phyloP scores from a whole-genome alignment of 1,140 invertebrate genomes.

The Leptoteleia sp. region DNA sequence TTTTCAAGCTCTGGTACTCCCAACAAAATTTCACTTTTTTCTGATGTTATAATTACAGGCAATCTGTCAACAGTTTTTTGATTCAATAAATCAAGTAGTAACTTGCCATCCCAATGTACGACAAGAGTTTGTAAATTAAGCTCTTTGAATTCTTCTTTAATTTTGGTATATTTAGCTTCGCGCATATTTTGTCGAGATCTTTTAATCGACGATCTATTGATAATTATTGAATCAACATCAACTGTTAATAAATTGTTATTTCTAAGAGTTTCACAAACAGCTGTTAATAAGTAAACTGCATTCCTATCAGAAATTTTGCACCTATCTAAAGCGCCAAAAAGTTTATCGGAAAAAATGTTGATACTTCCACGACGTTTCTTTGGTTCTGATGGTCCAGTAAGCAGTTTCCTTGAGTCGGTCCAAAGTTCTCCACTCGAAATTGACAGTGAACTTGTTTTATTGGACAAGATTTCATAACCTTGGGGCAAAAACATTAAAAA shows the following conservation, averaged over 20 bases:
- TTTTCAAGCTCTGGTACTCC: conserved; percentile 31
- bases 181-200: conserved; percentile 13
- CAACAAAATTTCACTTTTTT: conserved; percentile 22
- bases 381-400: no score
- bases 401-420: no score
- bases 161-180: conserved; percentile 14
- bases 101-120: conserved; percentile 28
- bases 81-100: conserved; percentile 27
- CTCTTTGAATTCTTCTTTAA: conserved; percentile 21
- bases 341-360: no score
- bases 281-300: no score
- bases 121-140: conserved; percentile 13
- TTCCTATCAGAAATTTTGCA: no score
- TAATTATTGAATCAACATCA: conserved; percentile 19
- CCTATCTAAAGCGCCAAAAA: no score
- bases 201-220: conserved; percentile 7
- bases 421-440: no score
- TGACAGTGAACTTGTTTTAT: no score
- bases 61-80: conserved; percentile 34
- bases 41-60: conserved; percentile 29
- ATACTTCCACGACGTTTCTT: no score
- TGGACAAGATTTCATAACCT: no score
- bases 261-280: conserved; percentile 10
- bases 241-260: conserved; percentile 11
- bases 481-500: no score